Conservation (phyloP, 1,140 invertebrate species). For the Phymorhynchus buccinoides region DNA sequence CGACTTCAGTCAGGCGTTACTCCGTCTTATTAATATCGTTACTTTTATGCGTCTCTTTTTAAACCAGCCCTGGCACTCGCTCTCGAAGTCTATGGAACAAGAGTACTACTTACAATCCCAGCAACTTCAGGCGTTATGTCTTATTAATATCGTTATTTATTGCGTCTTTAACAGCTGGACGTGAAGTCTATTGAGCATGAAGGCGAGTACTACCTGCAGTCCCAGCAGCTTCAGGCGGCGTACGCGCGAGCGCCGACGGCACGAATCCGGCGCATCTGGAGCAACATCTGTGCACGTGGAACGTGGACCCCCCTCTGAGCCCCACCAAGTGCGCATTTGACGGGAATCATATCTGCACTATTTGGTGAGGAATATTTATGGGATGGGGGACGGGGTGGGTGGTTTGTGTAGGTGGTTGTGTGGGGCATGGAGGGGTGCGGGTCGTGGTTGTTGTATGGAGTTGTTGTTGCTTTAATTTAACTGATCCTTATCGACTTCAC, state of each 20-base stretch:
- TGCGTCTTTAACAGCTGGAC: slow-evolving; percentile 57
- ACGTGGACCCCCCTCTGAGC: slow-evolving; percentile 88
- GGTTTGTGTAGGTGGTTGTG: no score
- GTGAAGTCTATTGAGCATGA: slow-evolving; percentile 58
- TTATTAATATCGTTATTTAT: no score
- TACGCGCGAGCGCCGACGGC: no score
- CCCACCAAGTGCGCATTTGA: slow-evolving; percentile 80
- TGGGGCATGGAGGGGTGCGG: neutral
- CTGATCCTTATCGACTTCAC: no score
- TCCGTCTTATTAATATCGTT: no score
- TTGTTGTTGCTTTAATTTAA: no score
- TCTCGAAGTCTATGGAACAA: slow-evolving; percentile 58
- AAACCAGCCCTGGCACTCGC: no score
- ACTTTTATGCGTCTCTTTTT: no score
- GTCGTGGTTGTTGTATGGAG: no score
- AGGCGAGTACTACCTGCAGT: slow-evolving; percentile 66
- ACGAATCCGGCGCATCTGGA: slow-evolving; percentile 88
- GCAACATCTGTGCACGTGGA: slow-evolving; percentile 92
- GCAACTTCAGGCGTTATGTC: slow-evolving; percentile 69
- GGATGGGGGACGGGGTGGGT: neutral
- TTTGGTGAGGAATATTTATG: slow-evolving; percentile 81
- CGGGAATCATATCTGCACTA: slow-evolving; percentile 99
- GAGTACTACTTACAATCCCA: slow-evolving; percentile 69
- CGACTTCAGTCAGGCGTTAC: no score
- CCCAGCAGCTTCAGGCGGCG: slow-evolving; percentile 70